Evolutionary conservation across 1,140 invertebrate genomes (phyloP), one percentile per base, ranked within the genome.

Genomic region (Drosophila tristis): DNA sequence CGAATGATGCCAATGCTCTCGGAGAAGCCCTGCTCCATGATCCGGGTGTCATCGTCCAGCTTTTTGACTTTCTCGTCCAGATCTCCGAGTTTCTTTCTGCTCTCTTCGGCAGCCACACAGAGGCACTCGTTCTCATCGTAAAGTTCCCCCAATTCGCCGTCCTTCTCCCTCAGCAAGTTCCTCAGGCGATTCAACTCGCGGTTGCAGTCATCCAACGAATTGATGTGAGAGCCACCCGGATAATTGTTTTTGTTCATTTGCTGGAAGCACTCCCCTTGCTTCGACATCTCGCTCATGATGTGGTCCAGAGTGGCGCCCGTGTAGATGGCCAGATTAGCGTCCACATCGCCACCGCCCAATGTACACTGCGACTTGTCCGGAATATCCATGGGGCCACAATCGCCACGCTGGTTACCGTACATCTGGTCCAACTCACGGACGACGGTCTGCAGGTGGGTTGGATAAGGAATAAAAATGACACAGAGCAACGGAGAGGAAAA

Each of bases 241-340:
- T 44, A 51, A 23, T 45, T 62, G 5, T 64, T 42, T 15, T 57
- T 35, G n/a, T 47, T 82, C 26, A 84, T 75, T 64, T 75, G 45
- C 8, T 64, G 71, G 6, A 82, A 84, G n/a, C 74, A 78, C 20
- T 84, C 74, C 0, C 51, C 61, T 11, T 84, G 80, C n/a, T 84
- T 82, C 23, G 16, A 44, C 31, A 90, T 16, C 45, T 90, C 87
- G 9, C 74, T 78, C 50, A 75, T 80, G 6, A 90, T 90, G 39
- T 90, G 82, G 5, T 82, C 74, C 16, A 90, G 49, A 0, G 87
- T 90, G 5, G 72, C 85, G 4, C 68, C 65, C 3, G 87, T 86
- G 11, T 80, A 90, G 44, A 90, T 74, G 1, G 86, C 72, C 23
- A 90, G 55, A 15, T 90, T 81, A 26, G 86, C 81, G 5, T 77